Conservation (phyloP, 2,113 vertebrate genomes). For the Corythornis vintsioides region DNA sequence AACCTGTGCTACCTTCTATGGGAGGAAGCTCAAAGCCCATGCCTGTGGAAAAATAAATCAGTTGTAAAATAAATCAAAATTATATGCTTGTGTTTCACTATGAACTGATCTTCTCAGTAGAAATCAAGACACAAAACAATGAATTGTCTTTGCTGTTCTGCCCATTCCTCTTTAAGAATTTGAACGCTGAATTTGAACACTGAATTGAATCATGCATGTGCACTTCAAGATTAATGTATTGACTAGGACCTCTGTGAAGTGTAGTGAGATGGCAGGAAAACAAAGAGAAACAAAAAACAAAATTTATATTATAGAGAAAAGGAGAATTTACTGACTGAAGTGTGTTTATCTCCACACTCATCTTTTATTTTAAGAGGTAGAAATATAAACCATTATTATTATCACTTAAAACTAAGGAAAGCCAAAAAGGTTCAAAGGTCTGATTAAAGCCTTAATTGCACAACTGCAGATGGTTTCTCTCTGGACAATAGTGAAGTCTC, state of each 20-base stretch:
- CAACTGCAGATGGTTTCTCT: conserved; percentile 22
- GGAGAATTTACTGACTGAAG: background rate
- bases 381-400: background rate
- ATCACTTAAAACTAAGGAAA: background rate
- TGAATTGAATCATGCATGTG: background rate
- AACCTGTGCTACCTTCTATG: background rate
- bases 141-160: background rate
- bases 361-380: conserved; percentile 21
- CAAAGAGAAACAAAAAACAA: background rate
- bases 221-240: background rate
- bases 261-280: background rate
- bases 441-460: background rate
- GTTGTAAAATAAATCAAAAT: background rate
- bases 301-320: background rate
- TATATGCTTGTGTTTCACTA: background rate
- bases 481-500: background rate
- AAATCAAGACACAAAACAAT: background rate
- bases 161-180: background rate
- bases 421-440: background rate
- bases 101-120: background rate
- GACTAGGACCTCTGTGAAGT: background rate
- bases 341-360: background rate
- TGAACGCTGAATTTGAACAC: background rate
- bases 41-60: background rate
- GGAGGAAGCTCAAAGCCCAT: background rate